A percentile compares a stretch with the other conserved stretches of the same genome.
Evolutionary conservation across 2,797 vertebrate species (phyloP).

Genomic region (Chrosomus eos): DNA sequence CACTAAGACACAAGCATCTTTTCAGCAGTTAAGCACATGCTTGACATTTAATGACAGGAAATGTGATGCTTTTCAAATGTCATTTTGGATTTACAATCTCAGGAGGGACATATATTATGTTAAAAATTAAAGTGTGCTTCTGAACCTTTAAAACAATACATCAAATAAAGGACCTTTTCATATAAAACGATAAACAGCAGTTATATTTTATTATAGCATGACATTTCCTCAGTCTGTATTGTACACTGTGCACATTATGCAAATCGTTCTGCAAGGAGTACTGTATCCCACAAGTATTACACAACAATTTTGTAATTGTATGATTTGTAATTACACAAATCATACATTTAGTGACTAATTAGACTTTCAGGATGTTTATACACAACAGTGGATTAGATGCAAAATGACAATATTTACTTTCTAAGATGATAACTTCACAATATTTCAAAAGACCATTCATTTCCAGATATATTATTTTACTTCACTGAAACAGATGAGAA

Average conservation of each 20-base stretch:
- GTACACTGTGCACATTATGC: background rate
- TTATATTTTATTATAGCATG: background rate
- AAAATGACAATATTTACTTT: background rate
- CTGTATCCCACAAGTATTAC: background rate
- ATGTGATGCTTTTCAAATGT: slow-evolving; percentile 5
- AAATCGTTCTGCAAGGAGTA: background rate
- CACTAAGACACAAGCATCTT: background rate
- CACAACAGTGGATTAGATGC: background rate
- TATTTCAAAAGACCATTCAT: background rate
- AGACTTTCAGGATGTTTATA: background rate
- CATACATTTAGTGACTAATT: background rate
- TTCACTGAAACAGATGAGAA: background rate
- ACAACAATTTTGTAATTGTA: too few relatives aligned
- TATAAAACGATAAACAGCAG: background rate
- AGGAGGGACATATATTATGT: background rate
- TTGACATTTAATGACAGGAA: slow-evolving; percentile 28
- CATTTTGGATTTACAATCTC: slow-evolving; percentile 10
- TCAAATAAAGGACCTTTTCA: background rate
- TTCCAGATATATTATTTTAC: background rate
- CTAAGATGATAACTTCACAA: background rate
- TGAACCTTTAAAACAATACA: background rate
- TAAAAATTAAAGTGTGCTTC: background rate
- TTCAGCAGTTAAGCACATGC: background rate
- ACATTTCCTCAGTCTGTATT: background rate
- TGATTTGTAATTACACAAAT: background rate